Base-by-base conservation (phyloP, 1,140 invertebrate species). In the Drosophila ohnishii region DNA sequence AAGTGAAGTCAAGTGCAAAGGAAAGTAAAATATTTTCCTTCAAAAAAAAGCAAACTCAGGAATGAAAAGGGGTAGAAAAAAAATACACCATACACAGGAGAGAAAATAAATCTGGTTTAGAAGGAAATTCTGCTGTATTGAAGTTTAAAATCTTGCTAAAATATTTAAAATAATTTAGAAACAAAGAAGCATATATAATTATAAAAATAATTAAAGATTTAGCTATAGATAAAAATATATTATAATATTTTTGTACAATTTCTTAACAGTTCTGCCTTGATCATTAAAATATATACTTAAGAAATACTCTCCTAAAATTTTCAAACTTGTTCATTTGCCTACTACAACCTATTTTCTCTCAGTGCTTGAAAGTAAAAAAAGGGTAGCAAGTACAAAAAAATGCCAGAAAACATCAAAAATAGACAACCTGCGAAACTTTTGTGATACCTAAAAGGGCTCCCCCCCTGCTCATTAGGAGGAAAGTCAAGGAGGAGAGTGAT, bases 1-100 rank as follows among this genome's bases (percentile, higher is more conserved):
- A 72, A 75, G 84, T 75, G 75, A 85, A 85, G 83, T 86, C 82
- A 85, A 85, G 82, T 85, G 82, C 73, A 86, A 82, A 81, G 50
- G 73, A 65, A 86, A 72, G 74, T 86, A 58, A 71, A 78, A 71
- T 78, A 76, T 69, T 76, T 76, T 69, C 35, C 47, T 34, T 42
- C 32, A 37, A 39, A 56, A 59, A 56, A 19, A 37, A 22, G 9
- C 11, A 13, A 53, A 25, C 13, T 22, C 19, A 22, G 5, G 50
- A 35, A 19, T 14, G 50, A 37, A 55, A 55, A 55, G 13, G 51
- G 51, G 19, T 25, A 25, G 19, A 13, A 35, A 19, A 37, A 37
- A 55, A 55, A 25, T 25, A 25, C n/a, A 22, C 19, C 19, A 14
- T 53, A 22, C 50, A 53, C 51, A 5, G 19, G 19, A n/a, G 13